phyloP scores from a whole-genome alignment of 2,888 invertebrate species.

The Leptinotarsa tumamoca region DNA sequence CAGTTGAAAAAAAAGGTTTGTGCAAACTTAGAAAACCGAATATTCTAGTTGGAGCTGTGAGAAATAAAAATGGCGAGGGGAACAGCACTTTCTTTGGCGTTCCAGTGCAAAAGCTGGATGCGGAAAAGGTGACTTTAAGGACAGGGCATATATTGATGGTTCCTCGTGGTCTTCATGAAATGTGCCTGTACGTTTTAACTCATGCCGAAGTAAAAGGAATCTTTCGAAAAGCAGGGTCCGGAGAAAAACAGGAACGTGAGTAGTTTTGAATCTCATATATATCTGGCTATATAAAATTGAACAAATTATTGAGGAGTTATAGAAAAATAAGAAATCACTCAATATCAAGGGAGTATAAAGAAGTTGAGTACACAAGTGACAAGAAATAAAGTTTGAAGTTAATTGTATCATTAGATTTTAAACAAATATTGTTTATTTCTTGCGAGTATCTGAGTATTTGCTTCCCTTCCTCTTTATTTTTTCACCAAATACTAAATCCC shows the following conservation, averaged over 20 bases:
- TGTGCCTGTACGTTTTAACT: constrained; percentile 75
- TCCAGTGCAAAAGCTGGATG: constrained; percentile 17
- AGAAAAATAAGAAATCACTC: too few relatives aligned
- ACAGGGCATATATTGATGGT: constrained; percentile 78
- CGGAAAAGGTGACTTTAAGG: constrained; percentile 69
- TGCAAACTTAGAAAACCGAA: not conserved
- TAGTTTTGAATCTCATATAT: not conserved
- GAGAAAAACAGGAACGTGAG: constrained; percentile 82
- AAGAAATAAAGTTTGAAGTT: too few relatives aligned
- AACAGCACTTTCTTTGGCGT: not conserved
- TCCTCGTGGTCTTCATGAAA: constrained; percentile 78
- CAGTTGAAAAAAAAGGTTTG: not conserved
- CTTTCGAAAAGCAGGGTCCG: constrained; percentile 88
- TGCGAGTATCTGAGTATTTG: too few relatives aligned
- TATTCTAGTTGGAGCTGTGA: not conserved
- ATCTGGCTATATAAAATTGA: too few relatives aligned
- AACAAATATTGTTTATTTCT: too few relatives aligned
- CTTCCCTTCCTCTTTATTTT: too few relatives aligned
- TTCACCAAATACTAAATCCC: too few relatives aligned
- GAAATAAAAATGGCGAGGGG: not conserved
- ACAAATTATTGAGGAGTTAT: too few relatives aligned
- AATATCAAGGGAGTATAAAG: too few relatives aligned
- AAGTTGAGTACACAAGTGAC: too few relatives aligned
- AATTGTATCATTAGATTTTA: too few relatives aligned
- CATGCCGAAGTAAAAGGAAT: constrained; percentile 83